Conservation (phyloP, 2,888 invertebrate genomes). For the Hofmannophila pseudospretella region DNA sequence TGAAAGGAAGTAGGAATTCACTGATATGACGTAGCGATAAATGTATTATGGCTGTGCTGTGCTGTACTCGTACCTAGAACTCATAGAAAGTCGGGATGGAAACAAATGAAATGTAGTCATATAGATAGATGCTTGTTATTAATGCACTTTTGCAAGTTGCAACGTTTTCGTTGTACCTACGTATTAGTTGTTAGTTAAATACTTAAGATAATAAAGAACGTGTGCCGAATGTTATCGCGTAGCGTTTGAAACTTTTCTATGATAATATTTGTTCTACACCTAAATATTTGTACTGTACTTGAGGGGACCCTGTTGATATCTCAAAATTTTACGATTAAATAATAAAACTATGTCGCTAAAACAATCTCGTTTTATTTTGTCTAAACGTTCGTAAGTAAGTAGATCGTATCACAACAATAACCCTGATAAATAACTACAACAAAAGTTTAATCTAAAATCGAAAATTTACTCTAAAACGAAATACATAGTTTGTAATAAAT, state of each 20-base stretch:
- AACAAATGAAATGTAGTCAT: constrained; percentile 16
- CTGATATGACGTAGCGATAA: no score
- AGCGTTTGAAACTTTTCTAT: constrained; percentile 21
- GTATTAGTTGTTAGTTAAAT: constrained; percentile 5
- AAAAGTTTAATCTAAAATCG: constrained; percentile 43
- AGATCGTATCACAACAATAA: constrained; percentile 19
- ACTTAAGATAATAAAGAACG: constrained; percentile 16
- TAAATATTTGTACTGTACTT: constrained; percentile 39
- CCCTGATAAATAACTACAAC: constrained; percentile 29
- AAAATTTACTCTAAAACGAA: constrained; percentile 51
- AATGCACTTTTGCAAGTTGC: constrained; percentile 35
- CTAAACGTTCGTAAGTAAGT: constrained; percentile 27
- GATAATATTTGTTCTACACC: constrained; percentile 20
- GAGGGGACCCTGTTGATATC: constrained; percentile 51
- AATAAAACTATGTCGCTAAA: constrained; percentile 19
- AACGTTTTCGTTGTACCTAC: constrained; percentile 19
- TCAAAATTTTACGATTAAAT: constrained; percentile 26
- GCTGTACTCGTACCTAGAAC: no score
- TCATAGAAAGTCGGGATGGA: constrained; percentile 23
- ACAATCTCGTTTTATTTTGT: constrained; percentile 33
- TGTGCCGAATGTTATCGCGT: constrained; percentile 38
- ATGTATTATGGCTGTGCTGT: no score
- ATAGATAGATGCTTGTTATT: constrained; percentile 42
- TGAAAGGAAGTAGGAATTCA: no score
- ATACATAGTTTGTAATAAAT: constrained; percentile 21